Conservation (phyloP, 2,797 vertebrate genomes). For the Anniella stebbinsi region DNA sequence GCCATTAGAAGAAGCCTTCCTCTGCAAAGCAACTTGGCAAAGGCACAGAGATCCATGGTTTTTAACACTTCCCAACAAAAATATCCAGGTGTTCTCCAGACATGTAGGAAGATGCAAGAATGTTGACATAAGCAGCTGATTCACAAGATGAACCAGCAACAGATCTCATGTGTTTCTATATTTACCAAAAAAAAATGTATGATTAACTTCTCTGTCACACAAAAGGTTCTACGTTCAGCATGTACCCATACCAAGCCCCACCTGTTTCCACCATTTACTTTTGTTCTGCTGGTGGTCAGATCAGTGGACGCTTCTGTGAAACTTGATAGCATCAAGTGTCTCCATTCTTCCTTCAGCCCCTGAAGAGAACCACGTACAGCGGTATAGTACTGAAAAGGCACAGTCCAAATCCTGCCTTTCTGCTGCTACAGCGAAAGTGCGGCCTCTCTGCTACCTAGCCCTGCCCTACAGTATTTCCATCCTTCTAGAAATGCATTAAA, state of each 20-base stretch:
- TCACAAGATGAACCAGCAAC: not conserved
- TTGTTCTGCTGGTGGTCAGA: not conserved
- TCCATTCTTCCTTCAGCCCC: not conserved
- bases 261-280: not conserved
- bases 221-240: not conserved
- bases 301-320: not conserved
- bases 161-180: not conserved
- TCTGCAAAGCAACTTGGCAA: not conserved
- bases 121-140: conserved; percentile 25
- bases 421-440: not conserved
- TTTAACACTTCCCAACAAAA: not conserved
- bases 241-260: not conserved
- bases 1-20: not conserved
- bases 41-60: not conserved
- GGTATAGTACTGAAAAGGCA: not conserved
- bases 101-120: conserved; percentile 4
- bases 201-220: conserved; percentile 19
- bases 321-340: not conserved
- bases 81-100: not conserved
- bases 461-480: not conserved
- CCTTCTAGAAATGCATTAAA: not conserved
- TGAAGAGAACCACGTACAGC: not conserved
- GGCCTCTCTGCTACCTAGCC: not conserved
- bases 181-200: not conserved
- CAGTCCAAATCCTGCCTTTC: not conserved